phyloP scores from a whole-genome alignment of 2,888 invertebrate species.

The Apamea sordens region DNA sequence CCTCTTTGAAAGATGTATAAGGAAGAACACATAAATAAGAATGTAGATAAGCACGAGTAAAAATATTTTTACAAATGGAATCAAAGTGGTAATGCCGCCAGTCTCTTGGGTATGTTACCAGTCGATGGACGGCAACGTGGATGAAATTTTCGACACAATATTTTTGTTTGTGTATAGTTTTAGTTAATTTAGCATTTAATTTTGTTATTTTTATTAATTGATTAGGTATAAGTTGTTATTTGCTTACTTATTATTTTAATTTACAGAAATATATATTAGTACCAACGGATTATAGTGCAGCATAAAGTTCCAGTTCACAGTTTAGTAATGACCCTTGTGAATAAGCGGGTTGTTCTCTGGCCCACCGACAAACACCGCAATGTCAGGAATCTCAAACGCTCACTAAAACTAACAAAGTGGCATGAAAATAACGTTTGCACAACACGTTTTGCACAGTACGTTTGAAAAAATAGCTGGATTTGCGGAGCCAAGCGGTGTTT shows the following conservation, averaged over 20 bases:
- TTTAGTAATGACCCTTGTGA: not conserved
- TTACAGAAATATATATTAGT: too few species aligned
- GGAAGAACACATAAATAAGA: not conserved
- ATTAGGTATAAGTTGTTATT: too few species aligned
- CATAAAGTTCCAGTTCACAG: not conserved
- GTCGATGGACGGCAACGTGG: too few species aligned
- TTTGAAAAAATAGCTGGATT: not conserved
- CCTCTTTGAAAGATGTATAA: not conserved
- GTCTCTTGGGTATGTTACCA: too few species aligned
- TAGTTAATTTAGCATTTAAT: too few species aligned
- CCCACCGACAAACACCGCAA: not conserved
- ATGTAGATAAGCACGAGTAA: too few species aligned
- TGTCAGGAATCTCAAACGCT: constrained; percentile 29
- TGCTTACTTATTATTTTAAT: too few species aligned
- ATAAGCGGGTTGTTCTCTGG: not conserved
- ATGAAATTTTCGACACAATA: too few species aligned
- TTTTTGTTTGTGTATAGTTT: too few species aligned
- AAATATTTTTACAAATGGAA: not conserved
- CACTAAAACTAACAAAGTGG: constrained; percentile 32
- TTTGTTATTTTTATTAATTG: too few species aligned
- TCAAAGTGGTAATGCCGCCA: too few species aligned
- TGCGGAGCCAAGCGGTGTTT: not conserved
- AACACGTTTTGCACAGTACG: too few species aligned
- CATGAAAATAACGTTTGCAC: constrained; percentile 4
- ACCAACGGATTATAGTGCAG: not conserved